Evolutionary conservation across 1,140 invertebrate genomes (phyloP), one percentile per base, ranked within the genome.

Genomic region (Ostrea denselamellosa): DNA sequence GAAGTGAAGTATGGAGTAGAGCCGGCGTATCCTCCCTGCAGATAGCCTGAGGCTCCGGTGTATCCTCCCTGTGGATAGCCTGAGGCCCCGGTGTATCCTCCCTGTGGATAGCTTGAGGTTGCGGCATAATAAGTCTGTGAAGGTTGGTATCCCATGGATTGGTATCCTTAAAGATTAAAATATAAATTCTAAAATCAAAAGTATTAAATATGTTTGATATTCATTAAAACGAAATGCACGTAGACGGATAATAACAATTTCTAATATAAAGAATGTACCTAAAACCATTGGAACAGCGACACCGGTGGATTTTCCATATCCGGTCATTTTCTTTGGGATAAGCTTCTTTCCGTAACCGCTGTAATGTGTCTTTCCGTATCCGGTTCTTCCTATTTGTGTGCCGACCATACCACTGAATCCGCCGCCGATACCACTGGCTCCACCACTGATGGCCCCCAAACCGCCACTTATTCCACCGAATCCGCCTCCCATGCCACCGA

Each of bases 301-400:
- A 1, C 17, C 58, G 14, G 22, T 10, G 28, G 68, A 77, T 77
- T 77, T 77, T 44, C 68, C 68, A 25, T 77, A 77, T 14, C 68
- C 68, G 28, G 68, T 10, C 22, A 28, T 22, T 34, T 77, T 77
- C 22, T 34, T 34, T 12, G 22, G 28, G 68, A 25, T 25, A 5
- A 2, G 25, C 68, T 34, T 77, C 68, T 77, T 77, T 77, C 68
- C 68, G 68, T 77, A 77, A 34, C 68, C 68, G 68, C 25, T 12
- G 68, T 77, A 77, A 0, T 12, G 12, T 77, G 8, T 77, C 68
- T 77, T 77, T 28, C 68, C 68, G 28, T 77, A 77, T 77, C 68
- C 68, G 2, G 22, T 28, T 28, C 68, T 25, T 12, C 68, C 68
- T 0, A 77, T 77, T 5, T 1, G 58, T 62, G 17, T n/a, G 0